Percentiles rank a stretch among this genome's conserved stretches.
phyloP scores from a whole-genome alignment of 1,140 invertebrate genomes.

The Papilio glaucus region DNA sequence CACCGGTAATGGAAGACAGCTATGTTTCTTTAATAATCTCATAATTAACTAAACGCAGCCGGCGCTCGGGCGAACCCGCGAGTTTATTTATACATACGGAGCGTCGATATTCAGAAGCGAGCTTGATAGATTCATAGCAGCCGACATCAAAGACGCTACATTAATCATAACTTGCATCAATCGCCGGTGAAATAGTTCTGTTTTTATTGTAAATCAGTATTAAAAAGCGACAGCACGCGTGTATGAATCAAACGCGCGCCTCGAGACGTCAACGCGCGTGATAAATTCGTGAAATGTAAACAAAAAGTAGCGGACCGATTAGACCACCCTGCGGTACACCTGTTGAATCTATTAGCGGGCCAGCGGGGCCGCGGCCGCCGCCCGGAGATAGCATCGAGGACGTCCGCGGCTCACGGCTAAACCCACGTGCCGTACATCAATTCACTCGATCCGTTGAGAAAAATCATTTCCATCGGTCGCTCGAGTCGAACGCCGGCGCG shows the following conservation, averaged over 20 bases:
- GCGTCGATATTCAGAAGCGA: slow-evolving; percentile 78
- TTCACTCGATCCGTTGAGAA: slow-evolving; percentile 66
- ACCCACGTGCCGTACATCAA: slow-evolving; percentile 59
- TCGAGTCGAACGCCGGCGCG: slow-evolving; percentile 50
- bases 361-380: slow-evolving; percentile 46
- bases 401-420: slow-evolving; percentile 46
- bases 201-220: slow-evolving; percentile 83
- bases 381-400: slow-evolving; percentile 56
- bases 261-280: slow-evolving; percentile 73
- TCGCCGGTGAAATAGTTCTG: slow-evolving; percentile 75
- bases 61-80: slow-evolving; percentile 57
- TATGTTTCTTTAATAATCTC: slow-evolving; percentile 68
- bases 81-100: slow-evolving; percentile 73
- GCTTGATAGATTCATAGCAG: slow-evolving; percentile 81
- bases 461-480: slow-evolving; percentile 57
- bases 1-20: slow-evolving; percentile 44
- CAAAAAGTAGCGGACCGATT: slow-evolving; percentile 67
- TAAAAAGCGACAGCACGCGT: slow-evolving; percentile 78
- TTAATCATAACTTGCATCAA: slow-evolving; percentile 83
- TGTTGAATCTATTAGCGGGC: slow-evolving; percentile 74
- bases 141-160: slow-evolving; percentile 77
- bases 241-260: slow-evolving; percentile 77
- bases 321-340: slow-evolving; percentile 75
- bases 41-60: slow-evolving; percentile 75
- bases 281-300: slow-evolving; percentile 78